These are phyloP conservation scores for Seriola quinqueradiata DNA, from an alignment of 2,113 vertebrate species.

Conservation along the genomic window DNA sequence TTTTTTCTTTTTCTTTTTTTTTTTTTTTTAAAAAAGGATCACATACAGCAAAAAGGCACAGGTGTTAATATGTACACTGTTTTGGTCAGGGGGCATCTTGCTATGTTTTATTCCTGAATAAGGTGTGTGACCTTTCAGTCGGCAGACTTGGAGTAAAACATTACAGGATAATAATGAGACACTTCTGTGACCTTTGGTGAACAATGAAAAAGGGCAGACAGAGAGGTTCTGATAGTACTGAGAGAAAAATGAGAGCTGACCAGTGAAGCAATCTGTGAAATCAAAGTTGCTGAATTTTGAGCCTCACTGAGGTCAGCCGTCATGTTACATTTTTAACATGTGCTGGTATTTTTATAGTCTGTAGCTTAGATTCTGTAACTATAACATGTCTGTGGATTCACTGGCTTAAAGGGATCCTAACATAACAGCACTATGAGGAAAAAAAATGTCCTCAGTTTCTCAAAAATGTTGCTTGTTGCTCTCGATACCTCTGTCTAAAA, in stretches of 20 bases:
- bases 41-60: slow-evolving; percentile 5
- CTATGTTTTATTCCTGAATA: slow-evolving; percentile 37
- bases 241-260: slow-evolving; percentile 48
- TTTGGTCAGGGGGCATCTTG: slow-evolving; percentile 39
- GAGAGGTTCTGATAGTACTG: slow-evolving; percentile 17
- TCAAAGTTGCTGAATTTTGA: slow-evolving; percentile 47
- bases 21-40: background rate
- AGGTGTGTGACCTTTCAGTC: slow-evolving; percentile 66
- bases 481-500: background rate
- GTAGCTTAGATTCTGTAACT: slow-evolving; percentile 1
- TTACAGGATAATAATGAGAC: slow-evolving; percentile 64
- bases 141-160: slow-evolving; percentile 58
- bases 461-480: no score
- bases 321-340: slow-evolving; percentile 37
- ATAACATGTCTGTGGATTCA: background rate
- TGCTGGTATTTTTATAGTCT: slow-evolving; percentile 21
- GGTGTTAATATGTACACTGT: slow-evolving; percentile 11
- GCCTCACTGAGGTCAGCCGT: slow-evolving; percentile 38
- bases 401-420: background rate
- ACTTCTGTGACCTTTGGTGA: slow-evolving; percentile 53
- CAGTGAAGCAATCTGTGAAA: slow-evolving; percentile 65
- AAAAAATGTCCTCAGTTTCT: no score
- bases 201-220: slow-evolving; percentile 51
- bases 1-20: slow-evolving; percentile 1
- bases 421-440: no score